phyloP scores from a whole-genome alignment of 2,888 invertebrate genomes.

The Cephus runcator region DNA sequence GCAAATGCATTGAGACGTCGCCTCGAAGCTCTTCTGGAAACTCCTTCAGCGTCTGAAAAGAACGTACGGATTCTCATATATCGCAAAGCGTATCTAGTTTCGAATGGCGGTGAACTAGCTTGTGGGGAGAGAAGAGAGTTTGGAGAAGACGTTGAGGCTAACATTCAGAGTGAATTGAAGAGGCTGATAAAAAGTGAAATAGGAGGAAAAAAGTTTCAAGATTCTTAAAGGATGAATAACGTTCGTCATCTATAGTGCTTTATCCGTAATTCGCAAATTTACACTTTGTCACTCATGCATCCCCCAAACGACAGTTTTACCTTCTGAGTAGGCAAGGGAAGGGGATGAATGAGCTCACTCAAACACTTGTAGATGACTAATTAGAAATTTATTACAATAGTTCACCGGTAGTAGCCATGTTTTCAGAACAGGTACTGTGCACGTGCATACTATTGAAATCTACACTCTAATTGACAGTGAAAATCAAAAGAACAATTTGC shows the following conservation, averaged over 20 bases:
- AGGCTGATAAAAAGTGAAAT: neutral
- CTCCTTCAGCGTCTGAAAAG: constrained; percentile 87
- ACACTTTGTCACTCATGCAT: neutral
- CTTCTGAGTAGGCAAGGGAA: neutral
- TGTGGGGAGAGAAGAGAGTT: neutral
- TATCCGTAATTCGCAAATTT: neutral
- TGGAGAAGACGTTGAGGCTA: neutral
- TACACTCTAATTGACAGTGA: neutral
- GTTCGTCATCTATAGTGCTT: neutral
- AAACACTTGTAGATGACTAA: neutral
- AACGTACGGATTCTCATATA: neutral
- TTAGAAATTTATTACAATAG: neutral
- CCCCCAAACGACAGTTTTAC: neutral
- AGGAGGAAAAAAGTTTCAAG: neutral
- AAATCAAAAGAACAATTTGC: neutral
- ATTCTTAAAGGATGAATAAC: neutral
- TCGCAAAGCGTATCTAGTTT: neutral
- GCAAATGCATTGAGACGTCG: constrained; percentile 95
- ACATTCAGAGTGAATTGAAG: neutral
- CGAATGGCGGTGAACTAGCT: neutral
- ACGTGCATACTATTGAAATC: neutral
- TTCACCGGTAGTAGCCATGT: neutral
- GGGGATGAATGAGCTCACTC: neutral
- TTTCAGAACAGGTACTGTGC: neutral
- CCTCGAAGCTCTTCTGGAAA: constrained; percentile 96